Percentiles rank a stretch among this genome's conserved stretches.
These are phyloP conservation scores for Dendronephthya gigantea DNA, from an alignment of 64 coral and sea anemone species.

Conservation along the genomic window DNA sequence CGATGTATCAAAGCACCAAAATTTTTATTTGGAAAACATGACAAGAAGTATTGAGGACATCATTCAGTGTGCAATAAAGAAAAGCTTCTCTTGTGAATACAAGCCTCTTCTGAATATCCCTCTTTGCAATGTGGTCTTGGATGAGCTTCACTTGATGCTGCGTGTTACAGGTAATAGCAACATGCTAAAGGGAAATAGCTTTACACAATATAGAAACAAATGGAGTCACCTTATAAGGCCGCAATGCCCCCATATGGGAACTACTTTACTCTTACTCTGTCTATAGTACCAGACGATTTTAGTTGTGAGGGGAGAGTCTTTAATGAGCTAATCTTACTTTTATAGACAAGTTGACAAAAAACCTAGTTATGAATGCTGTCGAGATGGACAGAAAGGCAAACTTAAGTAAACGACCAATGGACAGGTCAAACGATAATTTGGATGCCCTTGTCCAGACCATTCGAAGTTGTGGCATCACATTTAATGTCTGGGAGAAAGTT, in stretches of 20 bases:
- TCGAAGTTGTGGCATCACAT: neutral
- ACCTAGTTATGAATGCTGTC: neutral
- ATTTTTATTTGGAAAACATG: neutral
- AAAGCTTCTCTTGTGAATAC: neutral
- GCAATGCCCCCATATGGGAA: neutral
- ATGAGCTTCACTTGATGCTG: constrained; percentile 16
- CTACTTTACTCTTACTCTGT: no score
- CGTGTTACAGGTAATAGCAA: neutral
- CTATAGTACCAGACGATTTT: no score
- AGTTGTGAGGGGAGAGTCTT: no score
- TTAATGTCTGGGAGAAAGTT: constrained; percentile 10
- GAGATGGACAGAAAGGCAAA: constrained; percentile 11
- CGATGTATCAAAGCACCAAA: neutral
- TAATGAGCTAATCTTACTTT: no score
- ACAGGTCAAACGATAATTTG: constrained; percentile 8
- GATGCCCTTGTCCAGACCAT: neutral
- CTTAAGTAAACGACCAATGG: neutral
- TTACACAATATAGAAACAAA: neutral
- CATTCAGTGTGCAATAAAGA: neutral
- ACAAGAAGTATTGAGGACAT: neutral
- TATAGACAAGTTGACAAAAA: constrained; percentile 6
- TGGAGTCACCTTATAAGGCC: neutral
- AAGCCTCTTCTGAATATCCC: constrained; percentile 2
- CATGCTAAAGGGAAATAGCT: no score
- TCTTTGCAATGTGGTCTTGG: neutral